phyloP scores from a whole-genome alignment of 2,113 vertebrate genomes.

The Eurypyga helias region DNA sequence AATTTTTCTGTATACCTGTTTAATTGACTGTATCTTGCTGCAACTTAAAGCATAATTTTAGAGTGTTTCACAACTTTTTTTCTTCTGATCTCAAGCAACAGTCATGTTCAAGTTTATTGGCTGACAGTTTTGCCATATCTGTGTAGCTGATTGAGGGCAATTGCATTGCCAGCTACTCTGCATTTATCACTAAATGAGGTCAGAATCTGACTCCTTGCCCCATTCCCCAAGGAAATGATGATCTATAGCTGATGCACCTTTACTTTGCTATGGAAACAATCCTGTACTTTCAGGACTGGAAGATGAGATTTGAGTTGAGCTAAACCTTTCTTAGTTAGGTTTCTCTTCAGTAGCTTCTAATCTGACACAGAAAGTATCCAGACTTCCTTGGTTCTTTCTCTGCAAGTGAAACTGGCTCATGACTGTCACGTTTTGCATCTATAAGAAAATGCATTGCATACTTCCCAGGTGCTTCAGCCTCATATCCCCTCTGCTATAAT shows the following conservation, averaged over 20 bases:
- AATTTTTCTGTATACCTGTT: neutral
- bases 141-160: neutral
- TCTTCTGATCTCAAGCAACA: neutral
- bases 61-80: neutral
- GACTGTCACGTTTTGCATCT: neutral
- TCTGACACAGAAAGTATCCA: neutral
- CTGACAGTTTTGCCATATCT: neutral
- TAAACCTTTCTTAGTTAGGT: neutral
- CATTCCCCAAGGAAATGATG: neutral
- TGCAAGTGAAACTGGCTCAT: neutral
- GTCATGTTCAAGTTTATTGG: neutral
- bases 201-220: neutral
- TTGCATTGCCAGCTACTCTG: neutral
- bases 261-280: neutral
- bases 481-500: no score
- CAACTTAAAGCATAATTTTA: neutral
- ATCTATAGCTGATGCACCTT: neutral
- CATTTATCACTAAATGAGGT: neutral
- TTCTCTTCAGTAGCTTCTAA: neutral
- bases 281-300: neutral
- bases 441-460: neutral
- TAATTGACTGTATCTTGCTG: neutral
- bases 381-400: neutral
- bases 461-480: neutral
- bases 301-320: neutral